These are phyloP conservation scores for Aphelenchoides fujianensis DNA, from an alignment of 1,140 invertebrate species.

Conservation along the genomic window DNA sequence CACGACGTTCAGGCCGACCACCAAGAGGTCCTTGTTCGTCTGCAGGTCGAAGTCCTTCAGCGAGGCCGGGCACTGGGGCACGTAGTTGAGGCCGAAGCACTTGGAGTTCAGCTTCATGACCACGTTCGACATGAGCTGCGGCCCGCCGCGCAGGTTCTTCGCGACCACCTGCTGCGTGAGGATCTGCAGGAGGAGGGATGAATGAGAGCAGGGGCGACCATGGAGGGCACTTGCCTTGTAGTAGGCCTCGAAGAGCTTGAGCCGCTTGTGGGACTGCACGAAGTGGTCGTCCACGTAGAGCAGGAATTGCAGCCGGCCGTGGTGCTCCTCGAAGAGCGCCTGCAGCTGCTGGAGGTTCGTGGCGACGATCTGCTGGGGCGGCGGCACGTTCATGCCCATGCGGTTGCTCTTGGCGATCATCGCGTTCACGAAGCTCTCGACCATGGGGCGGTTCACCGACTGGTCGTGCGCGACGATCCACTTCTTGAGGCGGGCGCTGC, in stretches of 20 bases:
- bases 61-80: constrained; percentile 14
- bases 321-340: background rate
- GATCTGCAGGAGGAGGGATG: too few relatives aligned
- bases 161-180: too few relatives aligned
- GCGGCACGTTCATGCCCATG: background rate
- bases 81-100: constrained; percentile 33
- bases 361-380: background rate
- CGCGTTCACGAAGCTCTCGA: background rate
- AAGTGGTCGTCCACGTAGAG: background rate
- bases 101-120: constrained; percentile 42
- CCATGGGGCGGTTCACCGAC: background rate
- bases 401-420: background rate
- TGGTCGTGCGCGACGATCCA: background rate
- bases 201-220: too few relatives aligned
- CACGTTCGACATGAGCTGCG: constrained; percentile 19
- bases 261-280: background rate
- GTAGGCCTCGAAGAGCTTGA: background rate
- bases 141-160: too few relatives aligned
- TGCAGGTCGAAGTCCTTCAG: constrained; percentile 28
- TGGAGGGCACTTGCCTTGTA: too few relatives aligned
- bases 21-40: constrained; percentile 24
- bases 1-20: constrained; percentile 44
- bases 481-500: background rate
- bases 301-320: background rate
- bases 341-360: background rate